Percentiles rank a stretch among this genome's conserved stretches.
phyloP scores from a whole-genome alignment of 1,140 invertebrate genomes.

The Zophobas atratus region DNA sequence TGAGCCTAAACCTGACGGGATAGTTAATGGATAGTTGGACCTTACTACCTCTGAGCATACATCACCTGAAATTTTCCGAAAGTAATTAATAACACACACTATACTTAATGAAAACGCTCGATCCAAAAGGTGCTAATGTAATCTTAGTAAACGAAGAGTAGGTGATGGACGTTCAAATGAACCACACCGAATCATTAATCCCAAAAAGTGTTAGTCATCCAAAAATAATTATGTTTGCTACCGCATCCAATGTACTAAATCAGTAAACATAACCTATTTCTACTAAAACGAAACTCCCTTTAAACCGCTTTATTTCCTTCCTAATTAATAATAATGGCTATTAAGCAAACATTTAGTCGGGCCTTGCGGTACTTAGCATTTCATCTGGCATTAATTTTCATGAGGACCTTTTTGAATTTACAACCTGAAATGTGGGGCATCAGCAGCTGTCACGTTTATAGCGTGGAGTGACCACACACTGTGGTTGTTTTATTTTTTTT shows the following conservation, averaged over 20 bases:
- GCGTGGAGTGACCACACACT: not conserved
- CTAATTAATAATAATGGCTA: slow-evolving; percentile 34
- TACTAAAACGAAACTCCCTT: not conserved
- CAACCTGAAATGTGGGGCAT: not conserved
- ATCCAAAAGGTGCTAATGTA: not conserved
- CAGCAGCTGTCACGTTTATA: not conserved
- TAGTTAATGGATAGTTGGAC: slow-evolving; percentile 21
- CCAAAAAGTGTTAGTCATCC: not conserved
- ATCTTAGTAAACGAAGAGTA: not conserved
- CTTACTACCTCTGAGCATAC: not conserved
- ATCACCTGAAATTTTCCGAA: not conserved
- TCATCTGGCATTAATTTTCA: slow-evolving; percentile 9
- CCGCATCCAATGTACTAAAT: not conserved
- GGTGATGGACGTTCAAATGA: too few species aligned
- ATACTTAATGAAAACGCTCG: not conserved
- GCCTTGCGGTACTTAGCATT: slow-evolving; percentile 25
- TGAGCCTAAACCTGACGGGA: not conserved
- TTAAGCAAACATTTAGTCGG: slow-evolving; percentile 20
- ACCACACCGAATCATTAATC: not conserved
- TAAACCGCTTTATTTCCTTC: slow-evolving; percentile 19
- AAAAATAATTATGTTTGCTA: not conserved
- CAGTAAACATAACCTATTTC: slow-evolving; percentile 9
- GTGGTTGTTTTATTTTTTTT: too few species aligned
- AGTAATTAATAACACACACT: not conserved
- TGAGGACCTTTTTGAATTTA: not conserved